Percentiles rank a stretch among this genome's conserved stretches.
phyloP scores from a whole-genome alignment of 2,113 vertebrate species.

The Seriola rivoliana region DNA sequence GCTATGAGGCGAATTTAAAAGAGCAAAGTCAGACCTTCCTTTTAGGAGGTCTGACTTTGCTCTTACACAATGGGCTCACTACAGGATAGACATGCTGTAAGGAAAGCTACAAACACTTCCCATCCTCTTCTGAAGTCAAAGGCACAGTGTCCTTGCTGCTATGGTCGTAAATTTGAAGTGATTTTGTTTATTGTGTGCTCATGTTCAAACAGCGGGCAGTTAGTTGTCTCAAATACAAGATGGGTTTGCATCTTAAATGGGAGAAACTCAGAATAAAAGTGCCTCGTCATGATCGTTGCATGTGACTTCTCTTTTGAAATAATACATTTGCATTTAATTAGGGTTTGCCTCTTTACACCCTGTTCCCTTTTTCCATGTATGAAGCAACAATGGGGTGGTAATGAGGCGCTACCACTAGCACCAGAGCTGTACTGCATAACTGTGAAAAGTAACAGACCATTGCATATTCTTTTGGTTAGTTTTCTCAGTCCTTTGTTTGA shows the following conservation, averaged over 20 bases:
- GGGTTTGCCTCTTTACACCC: background rate
- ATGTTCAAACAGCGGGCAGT: background rate
- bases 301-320: background rate
- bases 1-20: background rate
- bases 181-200: background rate
- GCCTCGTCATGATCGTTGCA: no score
- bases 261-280: background rate
- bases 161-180: background rate
- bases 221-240: background rate
- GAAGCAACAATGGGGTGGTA: background rate
- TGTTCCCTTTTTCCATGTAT: background rate
- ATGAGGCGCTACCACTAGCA: background rate
- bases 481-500: background rate
- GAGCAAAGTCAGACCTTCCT: conserved; percentile 2
- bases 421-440: background rate
- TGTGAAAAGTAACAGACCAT: background rate
- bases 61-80: background rate
- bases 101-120: background rate
- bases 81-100: background rate
- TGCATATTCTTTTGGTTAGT: background rate
- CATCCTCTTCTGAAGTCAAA: background rate
- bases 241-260: background rate
- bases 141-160: background rate
- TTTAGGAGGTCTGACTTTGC: background rate
- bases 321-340: conserved; percentile 10